phyloP scores from a whole-genome alignment of 2,113 vertebrate species.

The Psophia crepitans region DNA sequence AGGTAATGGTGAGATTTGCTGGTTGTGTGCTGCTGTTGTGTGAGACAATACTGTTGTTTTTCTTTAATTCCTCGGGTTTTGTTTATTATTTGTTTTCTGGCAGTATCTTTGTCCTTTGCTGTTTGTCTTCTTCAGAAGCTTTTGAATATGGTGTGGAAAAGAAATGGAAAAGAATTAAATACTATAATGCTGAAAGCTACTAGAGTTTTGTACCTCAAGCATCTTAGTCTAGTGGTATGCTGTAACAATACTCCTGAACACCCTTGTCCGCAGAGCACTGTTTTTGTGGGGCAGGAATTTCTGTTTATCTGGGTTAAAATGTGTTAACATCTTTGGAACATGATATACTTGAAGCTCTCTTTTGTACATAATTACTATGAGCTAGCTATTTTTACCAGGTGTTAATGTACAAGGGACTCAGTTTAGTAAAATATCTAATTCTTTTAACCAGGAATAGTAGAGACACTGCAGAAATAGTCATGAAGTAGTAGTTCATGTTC shows the following conservation, averaged over 20 bases:
- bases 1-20: background rate
- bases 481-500: background rate
- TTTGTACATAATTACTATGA: background rate
- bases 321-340: background rate
- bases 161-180: background rate
- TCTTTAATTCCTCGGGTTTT: background rate
- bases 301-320: background rate
- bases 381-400: background rate
- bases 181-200: background rate
- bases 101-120: background rate
- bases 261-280: background rate
- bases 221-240: background rate
- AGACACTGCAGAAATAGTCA: background rate
- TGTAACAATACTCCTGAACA: background rate
- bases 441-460: background rate
- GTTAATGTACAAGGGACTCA: background rate
- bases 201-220: background rate
- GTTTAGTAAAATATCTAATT: background rate
- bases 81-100: background rate
- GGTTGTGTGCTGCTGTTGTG: background rate
- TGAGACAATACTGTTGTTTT: fast-evolving
- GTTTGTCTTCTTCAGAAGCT: background rate
- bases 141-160: background rate
- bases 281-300: background rate
- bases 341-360: background rate